Evolutionary conservation across 2,113 vertebrate genomes (phyloP).

Genomic region (Poecile atricapillus): DNA sequence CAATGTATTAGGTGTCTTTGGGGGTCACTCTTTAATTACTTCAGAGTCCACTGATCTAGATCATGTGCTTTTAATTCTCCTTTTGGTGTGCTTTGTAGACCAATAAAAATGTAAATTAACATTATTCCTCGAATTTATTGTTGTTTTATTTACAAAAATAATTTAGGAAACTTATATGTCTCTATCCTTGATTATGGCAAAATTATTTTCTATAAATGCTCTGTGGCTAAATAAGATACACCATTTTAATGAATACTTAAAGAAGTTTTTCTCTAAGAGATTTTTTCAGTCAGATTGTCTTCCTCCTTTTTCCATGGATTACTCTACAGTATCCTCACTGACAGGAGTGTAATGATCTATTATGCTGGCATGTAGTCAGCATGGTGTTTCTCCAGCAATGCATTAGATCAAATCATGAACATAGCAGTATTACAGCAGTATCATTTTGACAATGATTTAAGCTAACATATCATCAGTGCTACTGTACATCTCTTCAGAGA

Average conservation of each 20-base stretch:
- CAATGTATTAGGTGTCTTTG: background rate
- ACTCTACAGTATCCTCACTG: background rate
- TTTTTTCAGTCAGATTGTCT: conserved; percentile 5
- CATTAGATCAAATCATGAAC: conserved; percentile 46
- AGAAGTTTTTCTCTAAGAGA: background rate
- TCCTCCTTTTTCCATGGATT: conserved; percentile 49
- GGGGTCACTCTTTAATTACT: background rate
- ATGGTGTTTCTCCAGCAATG: conserved; percentile 48
- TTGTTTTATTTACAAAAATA: background rate
- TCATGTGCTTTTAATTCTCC: background rate
- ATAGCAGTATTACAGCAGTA: conserved; percentile 25
- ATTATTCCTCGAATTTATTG: background rate
- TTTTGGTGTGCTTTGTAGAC: background rate
- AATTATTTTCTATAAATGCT: background rate
- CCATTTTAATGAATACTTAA: conserved; percentile 13
- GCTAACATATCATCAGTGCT: conserved; percentile 25
- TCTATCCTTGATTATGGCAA: background rate
- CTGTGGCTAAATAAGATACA: background rate
- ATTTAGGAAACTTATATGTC: background rate
- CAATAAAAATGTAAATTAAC: background rate
- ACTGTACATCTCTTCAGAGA: conserved; percentile 14
- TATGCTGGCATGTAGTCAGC: conserved; percentile 44
- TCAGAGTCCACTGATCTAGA: background rate
- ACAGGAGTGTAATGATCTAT: conserved; percentile 62
- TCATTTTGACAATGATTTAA: conserved; percentile 47